phyloP scores from a whole-genome alignment of 2,888 invertebrate genomes.

The Pseudanteris insignis region DNA sequence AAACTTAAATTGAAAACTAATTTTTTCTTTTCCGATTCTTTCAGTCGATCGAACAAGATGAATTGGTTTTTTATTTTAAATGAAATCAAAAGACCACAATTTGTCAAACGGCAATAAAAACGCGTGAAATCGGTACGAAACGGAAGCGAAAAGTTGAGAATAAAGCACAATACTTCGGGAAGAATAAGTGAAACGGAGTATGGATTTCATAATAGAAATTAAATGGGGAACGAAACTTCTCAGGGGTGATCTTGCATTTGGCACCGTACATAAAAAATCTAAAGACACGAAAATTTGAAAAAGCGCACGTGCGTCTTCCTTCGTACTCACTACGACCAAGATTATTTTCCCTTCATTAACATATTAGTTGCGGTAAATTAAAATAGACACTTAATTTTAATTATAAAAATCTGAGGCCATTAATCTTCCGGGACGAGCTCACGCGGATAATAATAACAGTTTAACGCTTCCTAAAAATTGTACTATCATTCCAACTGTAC shows the following conservation, averaged over 20 bases:
- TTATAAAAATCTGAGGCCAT: too few species aligned
- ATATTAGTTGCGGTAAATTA: conserved; percentile 14
- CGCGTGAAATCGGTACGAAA: conserved; percentile 23
- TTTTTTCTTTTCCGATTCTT: not conserved
- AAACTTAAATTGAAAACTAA: not conserved
- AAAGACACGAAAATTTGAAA: conserved; percentile 6
- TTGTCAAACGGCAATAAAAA: conserved; percentile 26
- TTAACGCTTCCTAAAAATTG: too few species aligned
- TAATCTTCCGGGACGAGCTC: too few species aligned
- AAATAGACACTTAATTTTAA: too few species aligned
- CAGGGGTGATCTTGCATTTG: conserved; percentile 18
- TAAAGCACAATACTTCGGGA: conserved; percentile 20
- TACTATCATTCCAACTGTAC: too few species aligned
- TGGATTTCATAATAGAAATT: conserved; percentile 28
- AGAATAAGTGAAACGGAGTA: conserved; percentile 26
- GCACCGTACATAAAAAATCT: conserved; percentile 16
- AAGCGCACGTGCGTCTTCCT: conserved; percentile 23
- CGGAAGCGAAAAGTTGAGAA: conserved; percentile 24
- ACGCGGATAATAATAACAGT: too few species aligned
- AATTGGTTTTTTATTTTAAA: conserved; percentile 7
- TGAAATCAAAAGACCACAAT: conserved; percentile 17
- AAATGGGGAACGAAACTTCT: conserved; percentile 8
- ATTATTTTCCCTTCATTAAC: conserved; percentile 14
- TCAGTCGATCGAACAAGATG: not conserved
- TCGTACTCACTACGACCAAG: conserved; percentile 5